Percentiles rank a stretch among this genome's conserved stretches.
These are phyloP conservation scores for Pseudomugil gertrudae DNA, from an alignment of 2,797 vertebrate genomes.

Conservation along the genomic window DNA sequence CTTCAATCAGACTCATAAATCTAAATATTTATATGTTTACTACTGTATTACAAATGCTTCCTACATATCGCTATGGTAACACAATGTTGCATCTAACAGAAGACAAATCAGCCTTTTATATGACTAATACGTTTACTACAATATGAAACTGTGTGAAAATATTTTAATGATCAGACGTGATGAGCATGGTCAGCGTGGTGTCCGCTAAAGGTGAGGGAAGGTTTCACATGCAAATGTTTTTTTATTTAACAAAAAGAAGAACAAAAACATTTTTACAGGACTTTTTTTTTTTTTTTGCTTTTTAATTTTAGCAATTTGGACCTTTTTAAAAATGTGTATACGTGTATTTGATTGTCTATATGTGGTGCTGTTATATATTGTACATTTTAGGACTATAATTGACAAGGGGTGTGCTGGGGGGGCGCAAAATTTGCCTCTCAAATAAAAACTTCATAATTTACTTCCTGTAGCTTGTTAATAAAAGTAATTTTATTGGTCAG, in stretches of 20 bases:
- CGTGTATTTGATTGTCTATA: slow-evolving; percentile 6
- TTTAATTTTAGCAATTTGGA: neutral
- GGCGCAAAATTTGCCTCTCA: neutral
- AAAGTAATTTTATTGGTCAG: slow-evolving; percentile 12
- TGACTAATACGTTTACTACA: slow-evolving; percentile 34
- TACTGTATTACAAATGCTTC: slow-evolving; percentile 70
- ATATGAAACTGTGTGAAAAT: slow-evolving; percentile 29
- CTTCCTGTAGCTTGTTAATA: slow-evolving; percentile 33
- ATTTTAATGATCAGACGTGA: slow-evolving; percentile 15
- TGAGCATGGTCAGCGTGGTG: no score
- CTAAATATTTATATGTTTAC: slow-evolving; percentile 76
- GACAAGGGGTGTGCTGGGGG: neutral
- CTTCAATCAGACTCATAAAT: slow-evolving; percentile 8
- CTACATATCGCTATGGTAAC: slow-evolving; percentile 52
- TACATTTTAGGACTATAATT: slow-evolving; percentile 12
- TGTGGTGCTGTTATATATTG: slow-evolving; percentile 15
- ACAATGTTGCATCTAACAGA: slow-evolving; percentile 77
- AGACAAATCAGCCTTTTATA: slow-evolving; percentile 39
- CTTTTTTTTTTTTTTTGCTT: neutral
- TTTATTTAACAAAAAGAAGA: neutral
- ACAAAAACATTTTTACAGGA: neutral
- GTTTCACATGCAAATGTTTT: neutral
- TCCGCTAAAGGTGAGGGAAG: neutral
- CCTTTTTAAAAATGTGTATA: neutral
- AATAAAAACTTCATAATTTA: slow-evolving; percentile 1